These are phyloP conservation scores for Coenonympha arcania DNA, from an alignment of 2,888 invertebrate genomes.

Conservation along the genomic window DNA sequence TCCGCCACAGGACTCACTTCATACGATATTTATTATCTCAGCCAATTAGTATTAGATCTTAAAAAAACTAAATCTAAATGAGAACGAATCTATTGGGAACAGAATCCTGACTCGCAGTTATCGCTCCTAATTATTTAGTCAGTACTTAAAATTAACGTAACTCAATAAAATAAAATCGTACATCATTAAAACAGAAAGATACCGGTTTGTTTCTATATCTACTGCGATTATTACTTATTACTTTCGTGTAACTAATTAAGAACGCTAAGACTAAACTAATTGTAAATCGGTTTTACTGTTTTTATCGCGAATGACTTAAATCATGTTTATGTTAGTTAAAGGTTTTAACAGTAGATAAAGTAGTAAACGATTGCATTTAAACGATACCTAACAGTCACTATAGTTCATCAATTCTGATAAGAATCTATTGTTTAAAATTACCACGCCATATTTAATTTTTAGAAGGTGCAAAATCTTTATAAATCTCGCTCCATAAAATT, in stretches of 20 bases:
- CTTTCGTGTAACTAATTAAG: constrained; percentile 20
- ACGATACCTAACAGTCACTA: not conserved
- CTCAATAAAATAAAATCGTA: constrained; percentile 16
- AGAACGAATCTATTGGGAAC: constrained; percentile 6
- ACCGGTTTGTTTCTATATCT: constrained; percentile 14
- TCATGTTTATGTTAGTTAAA: constrained; percentile 14
- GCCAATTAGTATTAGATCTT: not conserved
- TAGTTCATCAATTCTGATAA: not conserved
- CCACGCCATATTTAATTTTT: not conserved
- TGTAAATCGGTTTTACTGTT: constrained; percentile 14
- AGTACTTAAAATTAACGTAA: constrained; percentile 13
- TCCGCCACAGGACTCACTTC: not conserved
- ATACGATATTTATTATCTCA: constrained; percentile 1
- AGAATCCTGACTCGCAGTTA: constrained; percentile 7
- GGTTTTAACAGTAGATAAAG: constrained; percentile 11
- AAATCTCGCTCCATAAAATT: constrained; percentile 6
- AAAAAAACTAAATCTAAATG: not conserved
- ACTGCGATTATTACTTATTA: constrained; percentile 14
- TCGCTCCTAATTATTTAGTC: constrained; percentile 5
- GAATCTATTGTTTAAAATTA: not conserved
- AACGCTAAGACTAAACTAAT: constrained; percentile 17
- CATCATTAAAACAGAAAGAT: constrained; percentile 9
- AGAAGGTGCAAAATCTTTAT: not conserved
- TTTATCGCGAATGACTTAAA: constrained; percentile 7
- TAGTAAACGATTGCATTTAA: not conserved